Evolutionary conservation across 2,113 vertebrate genomes (phyloP).

Genomic region (Epinephelus moara): DNA sequence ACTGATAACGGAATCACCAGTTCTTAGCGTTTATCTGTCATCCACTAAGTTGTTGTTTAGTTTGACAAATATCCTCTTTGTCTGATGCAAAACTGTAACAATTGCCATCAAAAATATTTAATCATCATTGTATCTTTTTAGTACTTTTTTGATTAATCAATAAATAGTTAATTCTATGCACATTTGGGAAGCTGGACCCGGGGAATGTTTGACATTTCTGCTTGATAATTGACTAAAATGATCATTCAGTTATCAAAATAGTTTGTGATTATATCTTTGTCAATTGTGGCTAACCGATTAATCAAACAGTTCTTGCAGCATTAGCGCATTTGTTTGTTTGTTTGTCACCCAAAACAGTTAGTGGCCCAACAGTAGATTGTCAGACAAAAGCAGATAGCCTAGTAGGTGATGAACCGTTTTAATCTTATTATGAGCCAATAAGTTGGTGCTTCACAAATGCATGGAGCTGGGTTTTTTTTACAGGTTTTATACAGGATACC

Average conservation of each 20-base stretch:
- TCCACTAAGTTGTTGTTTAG: neutral
- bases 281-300: fast-evolving
- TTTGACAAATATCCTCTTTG: neutral
- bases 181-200: neutral
- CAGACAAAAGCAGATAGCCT: neutral
- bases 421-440: neutral
- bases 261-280: neutral
- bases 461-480: no score
- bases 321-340: neutral
- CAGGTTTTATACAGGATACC: neutral
- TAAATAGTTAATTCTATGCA: neutral
- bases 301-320: neutral
- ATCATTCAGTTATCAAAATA: neutral
- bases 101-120: neutral
- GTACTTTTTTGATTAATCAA: neutral
- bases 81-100: neutral
- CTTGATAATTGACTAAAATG: neutral
- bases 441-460: neutral
- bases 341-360: neutral
- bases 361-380: neutral
- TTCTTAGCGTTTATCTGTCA: neutral
- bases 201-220: neutral
- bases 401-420: neutral
- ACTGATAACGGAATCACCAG: neutral
- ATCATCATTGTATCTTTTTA: neutral